phyloP scores from a whole-genome alignment of 2,113 vertebrate species.

The Beaufortia kweichowensis region DNA sequence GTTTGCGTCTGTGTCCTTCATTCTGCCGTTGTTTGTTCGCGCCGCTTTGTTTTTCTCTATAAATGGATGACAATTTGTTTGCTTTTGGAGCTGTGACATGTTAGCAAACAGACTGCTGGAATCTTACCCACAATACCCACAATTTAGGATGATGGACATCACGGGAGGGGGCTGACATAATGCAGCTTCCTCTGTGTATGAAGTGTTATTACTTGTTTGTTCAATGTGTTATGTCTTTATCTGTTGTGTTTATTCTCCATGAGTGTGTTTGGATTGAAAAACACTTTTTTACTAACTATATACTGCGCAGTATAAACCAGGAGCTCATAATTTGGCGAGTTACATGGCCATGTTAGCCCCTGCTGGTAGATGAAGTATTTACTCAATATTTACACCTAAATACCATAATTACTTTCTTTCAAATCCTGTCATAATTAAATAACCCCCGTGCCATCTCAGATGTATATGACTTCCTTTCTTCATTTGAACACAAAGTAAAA shows the following conservation, averaged over 20 bases:
- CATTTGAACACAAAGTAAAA: too few species aligned
- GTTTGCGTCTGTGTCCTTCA: constrained; percentile 3
- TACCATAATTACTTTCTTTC: too few species aligned
- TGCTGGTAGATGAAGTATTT: too few species aligned
- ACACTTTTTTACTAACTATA: too few species aligned
- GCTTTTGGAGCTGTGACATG: constrained; percentile 17
- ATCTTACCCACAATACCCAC: constrained; percentile 13
- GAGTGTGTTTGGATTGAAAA: background rate
- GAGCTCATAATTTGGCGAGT: too few species aligned
- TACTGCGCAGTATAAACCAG: too few species aligned
- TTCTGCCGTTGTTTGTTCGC: background rate
- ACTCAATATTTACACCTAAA: too few species aligned
- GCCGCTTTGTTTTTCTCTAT: background rate
- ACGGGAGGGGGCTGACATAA: background rate
- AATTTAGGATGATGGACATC: constrained; percentile 13
- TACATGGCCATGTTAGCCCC: too few species aligned
- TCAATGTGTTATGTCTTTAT: background rate
- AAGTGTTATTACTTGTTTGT: background rate
- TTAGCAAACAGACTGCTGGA: constrained; percentile 1
- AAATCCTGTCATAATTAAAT: too few species aligned
- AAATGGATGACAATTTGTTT: constrained; percentile 19
- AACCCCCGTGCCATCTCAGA: too few species aligned
- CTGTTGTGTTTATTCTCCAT: background rate
- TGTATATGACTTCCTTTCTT: too few species aligned
- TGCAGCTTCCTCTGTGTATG: background rate